Conservation (phyloP, 1,140 invertebrate species). For the Druon quercuslanigerum region DNA sequence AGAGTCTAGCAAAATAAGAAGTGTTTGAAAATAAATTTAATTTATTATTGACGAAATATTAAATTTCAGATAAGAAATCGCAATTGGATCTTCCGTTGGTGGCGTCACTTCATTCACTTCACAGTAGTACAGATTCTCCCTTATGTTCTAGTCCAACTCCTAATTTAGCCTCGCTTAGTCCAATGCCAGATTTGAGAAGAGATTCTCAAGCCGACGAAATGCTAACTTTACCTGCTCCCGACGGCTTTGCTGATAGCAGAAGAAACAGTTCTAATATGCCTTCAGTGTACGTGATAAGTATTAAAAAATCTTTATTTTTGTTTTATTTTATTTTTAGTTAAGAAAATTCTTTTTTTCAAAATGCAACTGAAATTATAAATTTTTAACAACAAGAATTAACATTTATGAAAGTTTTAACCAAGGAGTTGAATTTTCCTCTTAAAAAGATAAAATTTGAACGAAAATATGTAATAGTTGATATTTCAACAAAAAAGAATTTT, state of each 20-base stretch:
- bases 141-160: conserved; percentile 79
- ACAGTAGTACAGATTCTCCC: conserved; percentile 75
- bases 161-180: conserved; percentile 80
- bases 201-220: conserved; percentile 80
- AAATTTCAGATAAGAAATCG: conserved; percentile 54
- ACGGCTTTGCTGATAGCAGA: conserved; percentile 84
- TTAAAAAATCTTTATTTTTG: no score
- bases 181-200: conserved; percentile 81
- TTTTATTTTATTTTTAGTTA: no score
- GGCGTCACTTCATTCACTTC: conserved; percentile 62
- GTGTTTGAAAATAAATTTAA: neutral
- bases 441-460: no score
- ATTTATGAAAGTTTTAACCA: no score
- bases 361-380: no score
- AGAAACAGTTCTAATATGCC: conserved; percentile 81
- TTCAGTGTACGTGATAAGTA: conserved; percentile 66
- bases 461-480: no score
- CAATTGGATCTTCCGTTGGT: conserved; percentile 59
- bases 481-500: no score
- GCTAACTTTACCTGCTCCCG: conserved; percentile 81
- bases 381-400: no score
- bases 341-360: no score
- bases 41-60: conserved; percentile 33
- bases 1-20: conserved; percentile 48
- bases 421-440: no score